These are phyloP conservation scores for Seladonia tumulorum DNA, from an alignment of 2,888 invertebrate genomes.

Conservation along the genomic window DNA sequence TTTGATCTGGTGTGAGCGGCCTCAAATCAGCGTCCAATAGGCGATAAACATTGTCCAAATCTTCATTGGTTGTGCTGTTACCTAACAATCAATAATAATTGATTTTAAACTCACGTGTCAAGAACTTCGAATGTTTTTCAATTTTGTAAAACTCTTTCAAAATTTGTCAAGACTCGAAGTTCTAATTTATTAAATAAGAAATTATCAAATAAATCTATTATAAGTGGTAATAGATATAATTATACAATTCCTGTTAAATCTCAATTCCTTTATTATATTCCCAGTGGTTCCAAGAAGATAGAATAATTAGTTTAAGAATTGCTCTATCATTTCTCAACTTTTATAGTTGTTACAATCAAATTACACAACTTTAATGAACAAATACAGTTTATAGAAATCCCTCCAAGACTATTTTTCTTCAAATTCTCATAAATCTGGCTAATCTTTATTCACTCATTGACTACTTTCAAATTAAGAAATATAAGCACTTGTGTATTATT, in stretches of 20 bases:
- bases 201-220: background rate
- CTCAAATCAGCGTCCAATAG: constrained; percentile 92
- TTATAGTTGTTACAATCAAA: background rate
- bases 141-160: no score
- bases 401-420: background rate
- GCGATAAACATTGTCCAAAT: constrained; percentile 89
- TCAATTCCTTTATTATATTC: background rate
- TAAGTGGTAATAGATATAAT: background rate
- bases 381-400: background rate
- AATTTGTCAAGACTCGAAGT: background rate
- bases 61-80: constrained; percentile 76
- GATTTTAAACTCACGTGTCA: background rate
- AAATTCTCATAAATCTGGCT: background rate
- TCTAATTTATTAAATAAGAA: background rate
- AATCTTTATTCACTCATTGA: background rate
- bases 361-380: background rate
- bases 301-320: background rate
- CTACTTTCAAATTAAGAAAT: background rate
- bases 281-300: background rate
- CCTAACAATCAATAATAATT: constrained; percentile 63
- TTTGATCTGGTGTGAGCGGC: constrained; percentile 93
- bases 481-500: background rate
- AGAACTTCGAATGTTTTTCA: background rate
- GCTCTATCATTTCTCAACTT: background rate
- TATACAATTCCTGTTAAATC: background rate